A percentile compares a stretch with the other conserved stretches of the same genome.
These are phyloP conservation scores for Octomys mimax DNA, from an alignment of 2,797 vertebrate genomes.

Conservation along the genomic window DNA sequence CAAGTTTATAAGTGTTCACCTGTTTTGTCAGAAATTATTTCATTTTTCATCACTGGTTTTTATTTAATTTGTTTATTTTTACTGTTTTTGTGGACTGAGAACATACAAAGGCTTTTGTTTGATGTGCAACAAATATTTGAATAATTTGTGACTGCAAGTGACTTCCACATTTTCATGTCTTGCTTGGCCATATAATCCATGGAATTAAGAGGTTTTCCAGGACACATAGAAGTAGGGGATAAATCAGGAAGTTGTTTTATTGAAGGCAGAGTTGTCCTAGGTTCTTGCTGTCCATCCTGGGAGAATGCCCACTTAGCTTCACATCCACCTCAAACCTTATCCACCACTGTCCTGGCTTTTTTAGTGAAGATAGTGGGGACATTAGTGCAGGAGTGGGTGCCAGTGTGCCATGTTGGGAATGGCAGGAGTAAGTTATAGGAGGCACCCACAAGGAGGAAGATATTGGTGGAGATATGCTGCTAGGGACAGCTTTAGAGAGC, in stretches of 20 bases:
- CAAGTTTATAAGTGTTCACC: constrained; percentile 46
- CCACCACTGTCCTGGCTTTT: neutral
- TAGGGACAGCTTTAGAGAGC: neutral
- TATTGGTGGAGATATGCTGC: neutral
- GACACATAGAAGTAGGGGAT: neutral
- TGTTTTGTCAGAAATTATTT: constrained; percentile 49
- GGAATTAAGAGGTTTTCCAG: neutral
- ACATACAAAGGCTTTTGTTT: neutral
- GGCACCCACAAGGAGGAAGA: neutral
- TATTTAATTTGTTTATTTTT: constrained; percentile 67
- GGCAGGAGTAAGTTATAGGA: neutral
- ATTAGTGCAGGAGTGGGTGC: neutral
- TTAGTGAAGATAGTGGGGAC: neutral
- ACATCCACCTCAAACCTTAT: neutral
- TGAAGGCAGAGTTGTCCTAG: neutral
- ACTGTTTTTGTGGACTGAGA: neutral
- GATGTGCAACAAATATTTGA: neutral
- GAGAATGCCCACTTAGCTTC: constrained; percentile 12
- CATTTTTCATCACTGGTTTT: constrained; percentile 9
- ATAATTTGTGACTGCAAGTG: neutral
- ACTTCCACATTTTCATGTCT: neutral
- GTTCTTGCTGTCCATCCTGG: neutral
- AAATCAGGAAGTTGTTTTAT: neutral
- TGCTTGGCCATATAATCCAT: neutral
- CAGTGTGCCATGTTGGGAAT: neutral